phyloP scores from a whole-genome alignment of 2,888 invertebrate genomes.

The Anodontia alba region DNA sequence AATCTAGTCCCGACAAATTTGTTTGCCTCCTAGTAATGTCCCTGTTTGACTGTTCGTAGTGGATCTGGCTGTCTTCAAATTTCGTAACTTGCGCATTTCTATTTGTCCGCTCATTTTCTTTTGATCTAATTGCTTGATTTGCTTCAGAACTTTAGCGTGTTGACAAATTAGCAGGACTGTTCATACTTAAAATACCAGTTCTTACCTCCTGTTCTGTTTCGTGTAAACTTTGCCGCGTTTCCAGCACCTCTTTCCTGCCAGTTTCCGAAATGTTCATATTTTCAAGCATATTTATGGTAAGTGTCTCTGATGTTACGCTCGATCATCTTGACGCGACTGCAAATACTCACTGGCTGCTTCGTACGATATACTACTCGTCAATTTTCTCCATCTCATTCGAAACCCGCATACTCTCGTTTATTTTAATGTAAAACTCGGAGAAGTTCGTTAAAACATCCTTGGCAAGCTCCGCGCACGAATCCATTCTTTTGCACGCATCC shows the following conservation, averaged over 20 bases:
- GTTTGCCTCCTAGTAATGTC: not conserved
- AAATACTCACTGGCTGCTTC: not conserved
- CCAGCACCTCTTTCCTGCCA: not conserved
- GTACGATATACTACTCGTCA: not conserved
- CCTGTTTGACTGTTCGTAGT: not conserved
- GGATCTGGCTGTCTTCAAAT: not conserved
- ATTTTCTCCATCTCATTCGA: not conserved
- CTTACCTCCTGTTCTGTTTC: conserved; percentile 1
- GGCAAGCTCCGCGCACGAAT: too few relatives aligned
- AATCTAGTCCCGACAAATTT: too few relatives aligned
- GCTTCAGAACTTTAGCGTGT: not conserved
- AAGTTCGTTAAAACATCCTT: too few relatives aligned
- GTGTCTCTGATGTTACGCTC: too few relatives aligned
- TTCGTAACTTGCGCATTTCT: not conserved
- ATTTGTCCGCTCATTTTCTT: not conserved
- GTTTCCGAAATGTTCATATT: conserved; percentile 10
- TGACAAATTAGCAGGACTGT: not conserved
- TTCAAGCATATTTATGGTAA: too few relatives aligned
- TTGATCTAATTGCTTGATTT: not conserved
- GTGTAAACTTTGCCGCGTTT: not conserved
- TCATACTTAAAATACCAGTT: not conserved
- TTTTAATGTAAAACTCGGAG: too few relatives aligned
- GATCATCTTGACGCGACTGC: not conserved
- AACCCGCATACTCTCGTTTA: conserved; percentile 7
- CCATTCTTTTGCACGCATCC: too few relatives aligned